Evolutionary conservation across 2,113 vertebrate genomes (phyloP).

Genomic region (Daubentonia madagascariensis): DNA sequence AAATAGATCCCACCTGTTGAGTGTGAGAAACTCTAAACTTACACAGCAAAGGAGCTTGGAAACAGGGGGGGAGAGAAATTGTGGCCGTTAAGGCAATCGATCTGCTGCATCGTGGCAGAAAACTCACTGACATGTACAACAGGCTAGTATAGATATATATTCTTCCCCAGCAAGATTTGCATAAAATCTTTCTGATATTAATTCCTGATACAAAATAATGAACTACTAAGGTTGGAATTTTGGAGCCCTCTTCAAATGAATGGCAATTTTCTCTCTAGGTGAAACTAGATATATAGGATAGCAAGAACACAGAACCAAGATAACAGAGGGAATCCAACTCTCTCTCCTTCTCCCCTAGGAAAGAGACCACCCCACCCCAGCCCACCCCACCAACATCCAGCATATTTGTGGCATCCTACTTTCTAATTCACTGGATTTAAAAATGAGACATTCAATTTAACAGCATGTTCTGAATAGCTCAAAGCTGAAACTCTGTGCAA

Average conservation of each 20-base stretch:
- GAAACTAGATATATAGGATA: neutral
- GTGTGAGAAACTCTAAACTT: neutral
- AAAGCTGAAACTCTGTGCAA: neutral
- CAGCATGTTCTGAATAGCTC: slow-evolving; percentile 18
- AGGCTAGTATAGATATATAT: neutral
- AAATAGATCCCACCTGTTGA: neutral
- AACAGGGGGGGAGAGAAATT: neutral
- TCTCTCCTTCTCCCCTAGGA: neutral
- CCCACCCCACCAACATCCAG: neutral
- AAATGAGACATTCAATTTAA: neutral
- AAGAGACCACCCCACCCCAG: neutral
- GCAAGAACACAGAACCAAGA: neutral
- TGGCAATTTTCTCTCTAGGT: neutral
- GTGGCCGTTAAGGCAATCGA: neutral
- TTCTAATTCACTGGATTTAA: neutral
- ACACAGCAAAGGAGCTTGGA: neutral
- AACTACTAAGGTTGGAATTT: neutral
- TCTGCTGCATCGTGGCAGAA: neutral
- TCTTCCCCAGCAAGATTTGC: neutral
- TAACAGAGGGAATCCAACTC: neutral
- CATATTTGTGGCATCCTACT: neutral
- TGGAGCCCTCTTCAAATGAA: neutral
- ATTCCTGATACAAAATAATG: neutral
- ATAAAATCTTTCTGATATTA: neutral
- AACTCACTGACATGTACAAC: neutral